Base-by-base conservation (phyloP, 2,888 invertebrate genomes). In the Ophion obscuratus region DNA sequence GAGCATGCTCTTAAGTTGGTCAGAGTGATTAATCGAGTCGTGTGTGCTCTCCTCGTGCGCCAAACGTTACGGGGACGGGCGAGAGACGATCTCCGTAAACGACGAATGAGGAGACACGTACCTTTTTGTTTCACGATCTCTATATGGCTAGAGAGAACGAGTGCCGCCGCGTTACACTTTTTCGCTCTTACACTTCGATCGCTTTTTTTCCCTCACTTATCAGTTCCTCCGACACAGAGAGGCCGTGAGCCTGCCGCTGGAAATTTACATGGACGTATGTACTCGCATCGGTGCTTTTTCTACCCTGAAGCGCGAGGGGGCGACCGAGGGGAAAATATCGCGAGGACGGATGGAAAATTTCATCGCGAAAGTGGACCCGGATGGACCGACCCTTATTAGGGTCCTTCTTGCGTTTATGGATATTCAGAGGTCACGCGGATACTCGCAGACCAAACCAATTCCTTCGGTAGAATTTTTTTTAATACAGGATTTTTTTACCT, bases 71-170 rank as follows among this genome's bases (percentile, higher is more conserved):
- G 40, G 24, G 27, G 14, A 62, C 59, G 57, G n/a, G 68, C 40
- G 68, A 57, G 78, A 66, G 44, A 68, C 78, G n/a, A 68, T 78
- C 68, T 77, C 85, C 83, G 83, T 85, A 85, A 85, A 80, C 73
- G 85, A 79, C 85, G 85, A 85, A 83, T 62, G 73, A 85, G 74
- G 80, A 76, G 83, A 77, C 80, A 44, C 71, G 76, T 76, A 78
- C 64, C 36, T 82, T 73, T 73, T 84, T 78, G n/a, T 83, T 78
- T 83, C 44, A 70, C 70, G 9, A 53, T 64, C 85, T 81, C 66
- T 83, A 74, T 79, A 83, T 70, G 84, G 83, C 71, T 59, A 67
- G 76, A 77, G 66, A 81, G 74, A 67, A 67, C 62, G 53, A 71
- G n/a, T 17, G 70, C 31, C 47, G 61, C 76, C 75, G 62, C 76